A percentile compares a stretch with the other conserved stretches of the same genome.
Evolutionary conservation across 2,888 invertebrate genomes (phyloP).

Genomic region (Lochmaea crataegi): DNA sequence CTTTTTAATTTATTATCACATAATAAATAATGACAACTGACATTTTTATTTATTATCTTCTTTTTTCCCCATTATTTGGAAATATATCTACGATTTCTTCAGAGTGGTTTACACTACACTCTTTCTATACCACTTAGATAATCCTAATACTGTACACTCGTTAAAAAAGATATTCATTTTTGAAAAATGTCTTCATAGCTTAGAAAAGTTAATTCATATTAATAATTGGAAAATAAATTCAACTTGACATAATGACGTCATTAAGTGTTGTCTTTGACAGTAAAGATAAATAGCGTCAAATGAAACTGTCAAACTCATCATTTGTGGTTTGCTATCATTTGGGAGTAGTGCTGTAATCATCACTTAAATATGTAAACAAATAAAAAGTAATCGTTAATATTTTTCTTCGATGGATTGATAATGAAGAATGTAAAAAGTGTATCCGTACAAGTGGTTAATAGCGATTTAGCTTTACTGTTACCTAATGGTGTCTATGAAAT

Average conservation of each 20-base stretch:
- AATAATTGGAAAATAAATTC: not conserved
- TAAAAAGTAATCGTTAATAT: not conserved
- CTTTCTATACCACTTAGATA: too few species aligned
- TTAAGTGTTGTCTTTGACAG: too few species aligned
- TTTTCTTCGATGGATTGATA: conserved; percentile 55
- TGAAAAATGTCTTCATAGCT: too few species aligned
- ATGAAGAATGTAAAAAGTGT: conserved; percentile 70
- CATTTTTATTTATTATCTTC: not conserved
- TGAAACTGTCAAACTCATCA: not conserved
- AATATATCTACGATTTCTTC: not conserved
- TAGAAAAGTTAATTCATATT: not conserved
- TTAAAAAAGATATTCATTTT: too few species aligned
- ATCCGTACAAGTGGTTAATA: conserved; percentile 83
- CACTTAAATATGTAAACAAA: conserved; percentile 29
- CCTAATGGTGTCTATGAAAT: conserved; percentile 84
- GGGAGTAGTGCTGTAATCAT: not conserved
- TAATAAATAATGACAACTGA: not conserved
- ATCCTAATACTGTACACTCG: too few species aligned
- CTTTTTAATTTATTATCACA: not conserved
- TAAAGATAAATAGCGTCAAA: not conserved
- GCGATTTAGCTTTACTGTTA: conserved; percentile 83
- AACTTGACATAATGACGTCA: not conserved
- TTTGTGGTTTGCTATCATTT: not conserved
- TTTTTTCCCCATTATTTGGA: not conserved
- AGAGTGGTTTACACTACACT: not conserved